These are phyloP conservation scores for Drosophila rubida DNA, from an alignment of 2,888 invertebrate species.

Conservation along the genomic window DNA sequence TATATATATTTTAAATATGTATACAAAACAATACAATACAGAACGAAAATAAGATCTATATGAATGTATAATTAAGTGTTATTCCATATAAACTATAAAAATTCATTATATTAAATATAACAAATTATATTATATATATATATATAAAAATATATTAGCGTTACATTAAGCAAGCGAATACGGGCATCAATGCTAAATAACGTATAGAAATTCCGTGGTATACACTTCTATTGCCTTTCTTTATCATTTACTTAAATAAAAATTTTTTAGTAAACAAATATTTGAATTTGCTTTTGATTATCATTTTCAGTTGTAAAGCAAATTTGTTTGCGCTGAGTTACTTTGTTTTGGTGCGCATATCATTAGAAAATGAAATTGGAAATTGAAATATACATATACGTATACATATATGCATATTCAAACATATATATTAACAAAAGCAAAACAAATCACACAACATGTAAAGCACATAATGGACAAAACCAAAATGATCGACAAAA, in stretches of 20 bases:
- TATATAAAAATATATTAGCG: slow-evolving; percentile 65
- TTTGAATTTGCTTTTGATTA: slow-evolving; percentile 35
- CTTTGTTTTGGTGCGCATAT: slow-evolving; percentile 73
- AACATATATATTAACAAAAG: slow-evolving; percentile 50
- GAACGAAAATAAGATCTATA: slow-evolving; percentile 48
- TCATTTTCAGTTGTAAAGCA: slow-evolving; percentile 33
- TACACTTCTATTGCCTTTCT: slow-evolving; percentile 75
- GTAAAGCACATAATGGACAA: slow-evolving; percentile 78
- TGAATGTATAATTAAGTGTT: slow-evolving; percentile 83
- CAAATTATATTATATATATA: slow-evolving; percentile 38
- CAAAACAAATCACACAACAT: slow-evolving; percentile 64
- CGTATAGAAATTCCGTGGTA: slow-evolving; percentile 68
- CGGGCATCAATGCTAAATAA: slow-evolving; percentile 65
- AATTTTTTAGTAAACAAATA: slow-evolving; percentile 54
- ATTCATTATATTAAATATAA: slow-evolving; percentile 77
- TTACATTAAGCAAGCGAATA: slow-evolving; percentile 62
- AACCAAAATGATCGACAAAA: slow-evolving; percentile 47
- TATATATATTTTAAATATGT: slow-evolving; percentile 67
- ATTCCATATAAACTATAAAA: slow-evolving; percentile 82
- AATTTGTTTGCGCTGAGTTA: slow-evolving; percentile 61
- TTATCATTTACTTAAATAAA: slow-evolving; percentile 77
- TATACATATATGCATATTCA: slow-evolving; percentile 67
- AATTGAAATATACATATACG: slow-evolving; percentile 55
- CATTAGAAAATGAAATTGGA: slow-evolving; percentile 68
- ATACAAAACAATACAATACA: slow-evolving; percentile 53